A percentile compares a stretch with the other conserved stretches of the same genome.
Conservation (phyloP, 2,113 vertebrate species). For the Toxotes chatareus region DNA sequence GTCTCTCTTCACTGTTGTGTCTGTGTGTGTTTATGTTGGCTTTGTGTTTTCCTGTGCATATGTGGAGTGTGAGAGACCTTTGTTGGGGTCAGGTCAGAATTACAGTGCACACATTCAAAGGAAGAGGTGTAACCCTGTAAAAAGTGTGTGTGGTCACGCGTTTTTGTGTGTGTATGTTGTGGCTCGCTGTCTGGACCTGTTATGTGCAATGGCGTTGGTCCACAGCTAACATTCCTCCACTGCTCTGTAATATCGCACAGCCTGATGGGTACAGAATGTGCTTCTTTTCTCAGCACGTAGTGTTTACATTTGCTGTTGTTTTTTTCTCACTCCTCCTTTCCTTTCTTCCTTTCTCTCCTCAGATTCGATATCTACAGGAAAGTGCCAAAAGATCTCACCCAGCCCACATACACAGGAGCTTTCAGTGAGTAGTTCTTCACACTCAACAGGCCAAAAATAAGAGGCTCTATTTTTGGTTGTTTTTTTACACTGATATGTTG, state of each 20-base stretch:
- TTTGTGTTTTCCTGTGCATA: conserved; percentile 35
- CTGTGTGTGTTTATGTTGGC: conserved; percentile 9
- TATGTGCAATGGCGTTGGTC: conserved; percentile 64
- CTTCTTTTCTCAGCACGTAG: conserved; percentile 67
- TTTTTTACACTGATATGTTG: conserved; percentile 1
- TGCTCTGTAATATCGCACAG: conserved; percentile 75
- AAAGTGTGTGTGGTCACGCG: conserved; percentile 11
- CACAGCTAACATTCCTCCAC: conserved; percentile 83
- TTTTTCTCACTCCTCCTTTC: conserved; percentile 38
- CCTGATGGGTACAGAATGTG: conserved; percentile 82
- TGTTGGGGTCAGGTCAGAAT: conserved; percentile 53
- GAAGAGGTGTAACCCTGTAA: conserved; percentile 64
- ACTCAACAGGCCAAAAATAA: neutral
- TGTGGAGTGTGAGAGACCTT: conserved; percentile 12
- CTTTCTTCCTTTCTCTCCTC: conserved; percentile 61
- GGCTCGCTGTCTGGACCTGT: conserved; percentile 56
- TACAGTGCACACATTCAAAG: conserved; percentile 54
- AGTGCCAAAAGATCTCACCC: conserved; percentile 99
- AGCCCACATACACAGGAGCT: conserved; percentile 98
- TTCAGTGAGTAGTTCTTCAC: conserved; percentile 91
- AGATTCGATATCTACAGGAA: conserved; percentile 99
- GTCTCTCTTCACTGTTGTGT: conserved; percentile 11
- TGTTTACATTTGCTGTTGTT: conserved; percentile 70
- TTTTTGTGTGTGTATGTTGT: conserved; percentile 27
- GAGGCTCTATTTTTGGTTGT: neutral